phyloP scores from a whole-genome alignment of 2,888 invertebrate species.

The Torymus auratus region DNA sequence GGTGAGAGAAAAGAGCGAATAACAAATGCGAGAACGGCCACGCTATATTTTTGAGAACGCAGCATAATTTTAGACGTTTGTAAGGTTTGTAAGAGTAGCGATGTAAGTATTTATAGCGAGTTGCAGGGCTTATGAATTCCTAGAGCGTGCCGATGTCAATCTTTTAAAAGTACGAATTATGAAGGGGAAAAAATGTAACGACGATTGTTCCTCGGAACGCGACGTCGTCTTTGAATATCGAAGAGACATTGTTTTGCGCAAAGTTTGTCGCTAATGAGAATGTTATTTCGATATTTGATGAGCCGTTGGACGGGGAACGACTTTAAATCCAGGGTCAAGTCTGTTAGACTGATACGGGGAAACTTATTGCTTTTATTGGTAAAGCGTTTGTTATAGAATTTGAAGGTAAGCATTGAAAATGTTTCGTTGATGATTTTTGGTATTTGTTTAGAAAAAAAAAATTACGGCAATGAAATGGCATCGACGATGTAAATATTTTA shows the following conservation, averaged over 20 bases:
- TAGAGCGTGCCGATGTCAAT: slow-evolving; percentile 63
- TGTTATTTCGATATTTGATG: neutral
- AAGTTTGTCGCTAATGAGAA: neutral
- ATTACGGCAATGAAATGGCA: slow-evolving; percentile 49
- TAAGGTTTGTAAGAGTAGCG: slow-evolving; percentile 75
- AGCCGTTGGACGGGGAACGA: neutral
- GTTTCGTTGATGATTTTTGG: slow-evolving; percentile 33
- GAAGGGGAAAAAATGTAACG: slow-evolving; percentile 17
- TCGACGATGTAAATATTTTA: slow-evolving; percentile 67
- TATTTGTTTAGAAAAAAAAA: slow-evolving; percentile 33
- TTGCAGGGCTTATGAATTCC: slow-evolving; percentile 68
- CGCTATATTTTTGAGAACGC: slow-evolving; percentile 76
- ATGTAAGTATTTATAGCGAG: slow-evolving; percentile 69
- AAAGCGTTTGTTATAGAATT: slow-evolving; percentile 47
- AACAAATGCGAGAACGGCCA: slow-evolving; percentile 64
- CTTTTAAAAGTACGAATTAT: slow-evolving; percentile 33
- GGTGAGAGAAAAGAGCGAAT: slow-evolving; percentile 54
- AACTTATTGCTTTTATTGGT: slow-evolving; percentile 46
- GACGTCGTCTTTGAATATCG: neutral
- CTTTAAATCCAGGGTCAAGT: slow-evolving; percentile 33
- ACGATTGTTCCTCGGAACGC: slow-evolving; percentile 9
- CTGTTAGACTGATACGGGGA: slow-evolving; percentile 24
- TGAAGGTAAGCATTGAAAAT: slow-evolving; percentile 12
- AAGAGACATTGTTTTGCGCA: neutral
- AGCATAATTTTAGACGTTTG: slow-evolving; percentile 74